Evolutionary conservation across 2,797 vertebrate genomes (phyloP).

Genomic region (Euphonia xanthogaster): DNA sequence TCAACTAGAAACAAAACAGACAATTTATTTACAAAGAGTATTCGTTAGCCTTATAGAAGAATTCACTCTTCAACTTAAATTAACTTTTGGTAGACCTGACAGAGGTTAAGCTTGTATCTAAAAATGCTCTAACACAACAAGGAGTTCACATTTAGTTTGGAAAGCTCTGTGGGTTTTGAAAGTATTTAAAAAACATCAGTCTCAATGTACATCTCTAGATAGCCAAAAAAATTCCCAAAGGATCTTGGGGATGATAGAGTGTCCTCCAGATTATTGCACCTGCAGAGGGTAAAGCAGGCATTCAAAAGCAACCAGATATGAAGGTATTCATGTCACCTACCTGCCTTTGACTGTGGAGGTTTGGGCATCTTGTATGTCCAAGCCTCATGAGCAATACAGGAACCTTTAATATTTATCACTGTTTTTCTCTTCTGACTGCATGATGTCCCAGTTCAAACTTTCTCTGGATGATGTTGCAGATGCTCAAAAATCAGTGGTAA

Average conservation of each 20-base stretch:
- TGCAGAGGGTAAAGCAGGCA: background rate
- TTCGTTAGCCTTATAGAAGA: background rate
- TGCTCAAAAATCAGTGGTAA: background rate
- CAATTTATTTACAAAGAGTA: background rate
- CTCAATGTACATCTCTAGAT: background rate
- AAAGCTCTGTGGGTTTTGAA: background rate
- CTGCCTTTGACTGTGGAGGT: background rate
- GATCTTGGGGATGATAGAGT: background rate
- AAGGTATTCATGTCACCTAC: background rate
- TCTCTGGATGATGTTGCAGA: background rate
- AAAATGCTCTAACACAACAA: background rate
- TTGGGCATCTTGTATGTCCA: background rate
- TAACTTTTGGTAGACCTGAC: background rate
- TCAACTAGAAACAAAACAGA: background rate
- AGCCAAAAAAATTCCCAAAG: background rate
- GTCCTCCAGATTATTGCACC: background rate
- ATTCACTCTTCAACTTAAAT: background rate
- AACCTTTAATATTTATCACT: background rate
- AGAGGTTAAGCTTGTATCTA: background rate
- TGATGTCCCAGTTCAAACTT: background rate
- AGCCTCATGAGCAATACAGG: background rate
- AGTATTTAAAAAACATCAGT: background rate
- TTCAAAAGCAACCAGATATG: background rate
- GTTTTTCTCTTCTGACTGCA: background rate
- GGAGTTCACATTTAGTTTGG: background rate